phyloP scores from a whole-genome alignment of 2,113 vertebrate genomes.

The Sinocyclocheilus anophthalmus region DNA sequence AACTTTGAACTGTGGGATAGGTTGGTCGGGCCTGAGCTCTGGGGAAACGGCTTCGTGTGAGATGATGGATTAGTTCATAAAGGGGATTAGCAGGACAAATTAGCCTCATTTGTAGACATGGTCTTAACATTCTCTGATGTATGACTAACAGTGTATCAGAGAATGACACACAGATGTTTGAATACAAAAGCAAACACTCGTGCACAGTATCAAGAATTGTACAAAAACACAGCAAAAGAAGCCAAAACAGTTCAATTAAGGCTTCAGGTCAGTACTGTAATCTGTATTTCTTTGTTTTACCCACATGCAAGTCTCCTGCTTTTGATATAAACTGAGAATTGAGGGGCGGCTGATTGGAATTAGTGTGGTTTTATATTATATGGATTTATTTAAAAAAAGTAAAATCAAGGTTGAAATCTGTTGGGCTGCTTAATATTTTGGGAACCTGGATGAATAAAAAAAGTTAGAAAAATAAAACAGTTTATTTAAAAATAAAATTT shows the following conservation, averaged over 20 bases:
- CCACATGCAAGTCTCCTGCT: neutral
- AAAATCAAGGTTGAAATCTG: too few relatives aligned
- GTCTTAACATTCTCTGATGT: neutral
- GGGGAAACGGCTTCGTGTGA: neutral
- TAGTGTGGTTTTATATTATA: too few relatives aligned
- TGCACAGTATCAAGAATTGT: neutral
- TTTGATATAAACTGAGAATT: neutral
- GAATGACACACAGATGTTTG: neutral
- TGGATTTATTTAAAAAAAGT: too few relatives aligned
- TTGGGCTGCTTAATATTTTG: too few relatives aligned
- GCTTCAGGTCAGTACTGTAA: neutral
- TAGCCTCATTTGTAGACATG: neutral
- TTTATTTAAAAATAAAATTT: too few relatives aligned
- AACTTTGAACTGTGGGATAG: neutral
- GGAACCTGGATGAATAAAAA: too few relatives aligned
- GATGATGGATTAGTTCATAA: constrained; percentile 37
- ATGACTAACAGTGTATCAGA: neutral
- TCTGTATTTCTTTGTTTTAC: neutral
- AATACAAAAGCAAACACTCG: neutral
- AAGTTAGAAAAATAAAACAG: too few relatives aligned
- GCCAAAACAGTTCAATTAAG: neutral
- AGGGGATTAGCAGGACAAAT: constrained; percentile 26
- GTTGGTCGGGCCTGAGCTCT: neutral
- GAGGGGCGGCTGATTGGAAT: neutral
- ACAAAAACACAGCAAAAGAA: neutral